Base-by-base conservation (phyloP, 2,113 vertebrate genomes). In the Protomyctophum bolini region DNA sequence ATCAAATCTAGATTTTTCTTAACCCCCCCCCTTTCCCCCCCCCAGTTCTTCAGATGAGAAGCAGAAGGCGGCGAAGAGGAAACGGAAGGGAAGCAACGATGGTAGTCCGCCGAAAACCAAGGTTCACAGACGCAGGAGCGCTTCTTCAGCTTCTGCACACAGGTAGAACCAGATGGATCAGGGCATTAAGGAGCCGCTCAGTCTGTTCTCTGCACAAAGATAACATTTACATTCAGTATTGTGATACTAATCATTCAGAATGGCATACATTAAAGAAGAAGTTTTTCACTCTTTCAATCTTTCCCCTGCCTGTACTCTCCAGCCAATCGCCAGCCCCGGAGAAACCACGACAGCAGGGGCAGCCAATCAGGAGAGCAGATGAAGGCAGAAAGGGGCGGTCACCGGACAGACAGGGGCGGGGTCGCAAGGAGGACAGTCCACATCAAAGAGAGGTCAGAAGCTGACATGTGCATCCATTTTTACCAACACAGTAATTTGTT, bases 31-130 rank as follows among this genome's bases (percentile, higher is more conserved):
- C 15, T 8, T 52, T 29, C 21, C 29, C 15, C 9, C 8, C 10
- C 6, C n/a, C 21, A 93, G 92, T 51, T 91, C 87, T 2, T 92
- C 92, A 8, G 87, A 91, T 1, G 92, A 92, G 58, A 88, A 83
- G 49, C 79, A 79, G 58, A 86, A 72, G 45, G 59, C 49, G 6
- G 84, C 80, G 0, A 91, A 89, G 82, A 91, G 86, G 61, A 92
- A 88, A 58, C 76, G 68, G 0, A 89, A 80, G 79, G 82, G 72
- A 41, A 86, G 83, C 5, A 72, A 80, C 8, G 87, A 83, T 10
- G 54, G 45, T 0, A 86, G 83, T 84, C 89, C 88, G 6, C 82
- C 87, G 0, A 87, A 86, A 58, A 62, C 56, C 1, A 92, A 91
- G 54, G 48, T 77, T 0, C 63, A 6, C 4, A 77, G 59, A 9